Percentiles rank a stretch among this genome's conserved stretches.
Conservation (phyloP, 2,888 invertebrate species). For the Lamellibrachia satsuma region DNA sequence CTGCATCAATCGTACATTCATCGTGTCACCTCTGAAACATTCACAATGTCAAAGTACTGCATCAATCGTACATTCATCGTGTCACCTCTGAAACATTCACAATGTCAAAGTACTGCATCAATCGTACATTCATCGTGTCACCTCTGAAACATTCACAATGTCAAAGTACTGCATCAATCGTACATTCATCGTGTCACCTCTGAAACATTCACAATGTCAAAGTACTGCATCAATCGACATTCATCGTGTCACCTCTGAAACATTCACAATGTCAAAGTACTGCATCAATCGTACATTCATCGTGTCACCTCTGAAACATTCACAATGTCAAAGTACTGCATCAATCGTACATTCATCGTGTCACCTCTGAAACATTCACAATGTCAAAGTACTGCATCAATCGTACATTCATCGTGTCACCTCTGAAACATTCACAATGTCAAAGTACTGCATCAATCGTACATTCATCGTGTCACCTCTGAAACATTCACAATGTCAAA, state of each 20-base stretch:
- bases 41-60: conserved; percentile 35
- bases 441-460: conserved; percentile 53
- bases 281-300: conserved; percentile 54
- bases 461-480: conserved; percentile 55
- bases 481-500: conserved; percentile 35
- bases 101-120: conserved; percentile 47
- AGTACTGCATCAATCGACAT: conserved; percentile 53
- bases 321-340: conserved; percentile 40
- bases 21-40: conserved; percentile 51
- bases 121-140: conserved; percentile 52
- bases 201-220: conserved; percentile 38
- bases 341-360: conserved; percentile 53
- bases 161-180: conserved; percentile 51
- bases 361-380: conserved; percentile 48
- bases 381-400: conserved; percentile 48
- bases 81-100: conserved; percentile 48
- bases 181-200: conserved; percentile 54
- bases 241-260: conserved; percentile 54
- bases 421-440: conserved; percentile 43
- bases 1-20: conserved; percentile 54
- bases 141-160: conserved; percentile 45
- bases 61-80: conserved; percentile 54
- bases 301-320: conserved; percentile 50
- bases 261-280: background rate
- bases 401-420: conserved; percentile 53